Base-by-base conservation (phyloP, 2,888 invertebrate species). In the Platerodrilus igneus region DNA sequence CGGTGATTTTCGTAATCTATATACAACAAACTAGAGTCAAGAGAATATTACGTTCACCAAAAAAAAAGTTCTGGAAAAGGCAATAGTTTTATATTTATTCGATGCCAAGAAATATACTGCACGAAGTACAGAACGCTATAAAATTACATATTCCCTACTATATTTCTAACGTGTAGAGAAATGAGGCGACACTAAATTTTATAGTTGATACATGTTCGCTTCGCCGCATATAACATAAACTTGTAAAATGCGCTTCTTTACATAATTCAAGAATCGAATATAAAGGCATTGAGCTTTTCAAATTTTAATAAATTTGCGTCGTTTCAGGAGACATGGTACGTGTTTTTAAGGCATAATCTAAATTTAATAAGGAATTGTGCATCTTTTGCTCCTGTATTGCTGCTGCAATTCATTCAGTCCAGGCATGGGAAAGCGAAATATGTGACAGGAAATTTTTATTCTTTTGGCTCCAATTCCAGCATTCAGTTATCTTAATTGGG, bases 321-420 rank as follows among this genome's bases (percentile, higher is more conserved):
- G 22, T n/a, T n/a, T n/a, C n/a, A n/a, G n/a, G n/a, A n/a, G n/a
- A n/a, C n/a, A n/a, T 11, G 34, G 33, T 37, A 37, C 37, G 32
- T 34, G 37, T 38, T 37, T 42, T 34, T 30, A 29, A 26, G 13
- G 13, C 37, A 37, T 37, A 42, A 42, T 42, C 34, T 37, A 38
- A 34, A 34, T 37, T 42, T 42, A 42, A 42, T 42, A 37, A 37
- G 33, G 42, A 37, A 42, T 38, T 38, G 37, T 42, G 18, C 37
- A 17, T 20, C 32, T 16, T 37, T 37, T 38, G n/a, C 25, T 37
- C 32, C 30, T 38, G 38, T 14, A 10, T 7, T 17, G 17, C 16
- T 31, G 25, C 34, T 39, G 43, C 35, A 39, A 39, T 43, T 43
- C 30, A 38, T 39, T 27, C 28, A 37, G 38, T 37, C 34, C 25